phyloP scores from a whole-genome alignment of 2,113 vertebrate species.

The Hemiprocne comata region DNA sequence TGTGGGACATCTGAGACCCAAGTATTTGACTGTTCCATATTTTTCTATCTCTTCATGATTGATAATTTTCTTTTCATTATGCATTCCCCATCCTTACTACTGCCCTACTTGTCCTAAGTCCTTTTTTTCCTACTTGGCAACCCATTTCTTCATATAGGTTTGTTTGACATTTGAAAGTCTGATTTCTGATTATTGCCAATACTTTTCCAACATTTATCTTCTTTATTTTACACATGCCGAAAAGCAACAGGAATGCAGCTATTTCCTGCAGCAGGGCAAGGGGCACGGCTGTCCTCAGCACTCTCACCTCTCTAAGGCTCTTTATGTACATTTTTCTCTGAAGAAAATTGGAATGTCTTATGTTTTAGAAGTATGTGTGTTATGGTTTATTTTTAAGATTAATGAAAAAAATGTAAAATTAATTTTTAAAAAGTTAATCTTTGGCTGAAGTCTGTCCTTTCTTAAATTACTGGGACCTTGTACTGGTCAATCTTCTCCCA shows the following conservation, averaged over 20 bases:
- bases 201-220: not conserved
- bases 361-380: not conserved
- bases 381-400: not conserved
- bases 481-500: not conserved
- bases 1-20: not conserved
- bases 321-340: not conserved
- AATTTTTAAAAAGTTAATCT: not conserved
- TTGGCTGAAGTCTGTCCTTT: not conserved
- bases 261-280: rapidly evolving
- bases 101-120: too few species aligned
- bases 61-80: not conserved
- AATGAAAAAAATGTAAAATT: not conserved
- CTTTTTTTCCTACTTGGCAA: not conserved
- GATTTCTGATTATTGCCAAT: not conserved
- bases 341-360: not conserved
- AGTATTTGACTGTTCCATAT: not conserved
- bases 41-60: not conserved
- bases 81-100: not conserved
- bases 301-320: not conserved
- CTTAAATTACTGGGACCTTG: not conserved
- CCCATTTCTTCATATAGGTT: not conserved
- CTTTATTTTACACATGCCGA: not conserved
- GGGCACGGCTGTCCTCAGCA: not conserved
- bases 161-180: not conserved
- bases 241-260: not conserved